Base-by-base conservation (phyloP, 1,140 invertebrate genomes). In the Drosophila mauritiana region DNA sequence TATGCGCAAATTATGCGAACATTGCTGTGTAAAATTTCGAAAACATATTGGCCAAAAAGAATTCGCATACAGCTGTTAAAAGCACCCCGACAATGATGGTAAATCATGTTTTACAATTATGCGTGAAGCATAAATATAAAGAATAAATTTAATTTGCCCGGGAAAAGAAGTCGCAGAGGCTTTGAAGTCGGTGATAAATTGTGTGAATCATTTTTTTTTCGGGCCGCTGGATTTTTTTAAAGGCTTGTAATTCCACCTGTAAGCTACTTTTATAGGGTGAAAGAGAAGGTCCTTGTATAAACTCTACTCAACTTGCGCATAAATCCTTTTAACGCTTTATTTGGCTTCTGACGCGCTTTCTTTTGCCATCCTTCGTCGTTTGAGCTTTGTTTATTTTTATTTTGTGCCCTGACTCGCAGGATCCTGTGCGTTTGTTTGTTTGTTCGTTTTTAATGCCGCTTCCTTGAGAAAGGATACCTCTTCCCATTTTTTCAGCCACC, bases 291-390 rank as follows among this genome's bases (percentile, higher is more conserved):
- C 20, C 17, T 68, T 39, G 27, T 34, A 48, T 69, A 40, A 48
- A 69, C 67, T 70, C 64, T 25, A 40, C 17, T 52, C 65, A 63
- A 69, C 51, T 57, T 54, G 65, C 62, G 51, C 63, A 73, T 78
- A 88, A 88, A 88, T 89, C 80, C 84, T 89, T 89, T 88, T 88
- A 80, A 73, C 84, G 84, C 80, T 89, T 88, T 88, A 89, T 89
- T 72, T 89, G 73, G 77, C 76, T 84, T 83, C 75, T 89, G 68
- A 77, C 65, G 63, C 72, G 62, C 45, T 52, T 40, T 68, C 17
- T n/a, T 39, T 43, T 58, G 42, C 17, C 56, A 10, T 40, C 34
- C 34, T 34, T 56, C 11, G 31, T 55, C 10, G 15, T 7, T 34
- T 56, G 20, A 56, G 45, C 56, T 61, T 75, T 83, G 76, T 80